phyloP scores from a whole-genome alignment of 2,113 vertebrate species.

The Natator depressus region DNA sequence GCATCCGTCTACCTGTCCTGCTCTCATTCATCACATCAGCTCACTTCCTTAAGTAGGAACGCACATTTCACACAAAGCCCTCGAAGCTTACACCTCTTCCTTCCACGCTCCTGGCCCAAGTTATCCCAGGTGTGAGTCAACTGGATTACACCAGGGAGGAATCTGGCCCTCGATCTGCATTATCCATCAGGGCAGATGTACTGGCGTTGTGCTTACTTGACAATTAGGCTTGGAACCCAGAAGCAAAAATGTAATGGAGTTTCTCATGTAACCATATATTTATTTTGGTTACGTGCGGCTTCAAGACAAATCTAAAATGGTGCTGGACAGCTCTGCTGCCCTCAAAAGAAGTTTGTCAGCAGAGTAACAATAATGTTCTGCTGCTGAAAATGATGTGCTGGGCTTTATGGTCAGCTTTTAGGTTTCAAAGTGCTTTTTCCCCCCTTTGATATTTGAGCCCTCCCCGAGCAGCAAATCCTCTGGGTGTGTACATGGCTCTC shows the following conservation, averaged over 20 bases:
- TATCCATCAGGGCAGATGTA: background rate
- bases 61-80: background rate
- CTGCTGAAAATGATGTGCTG: slow-evolving; percentile 65
- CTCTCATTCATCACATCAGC: background rate
- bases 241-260: background rate
- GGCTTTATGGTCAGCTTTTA: slow-evolving; percentile 59
- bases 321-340: slow-evolving; percentile 54
- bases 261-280: slow-evolving; percentile 69
- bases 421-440: slow-evolving; percentile 33
- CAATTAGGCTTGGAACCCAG: slow-evolving; percentile 44
- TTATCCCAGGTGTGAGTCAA: background rate
- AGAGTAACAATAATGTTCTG: slow-evolving; percentile 58
- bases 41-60: background rate
- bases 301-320: slow-evolving; percentile 46
- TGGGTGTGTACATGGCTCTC: background rate
- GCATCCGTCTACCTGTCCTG: background rate
- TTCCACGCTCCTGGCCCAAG: background rate
- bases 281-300: slow-evolving; percentile 58
- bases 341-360: slow-evolving; percentile 72
- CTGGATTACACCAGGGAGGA: rapidly evolving
- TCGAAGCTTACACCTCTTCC: background rate
- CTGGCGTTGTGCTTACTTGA: slow-evolving; percentile 51
- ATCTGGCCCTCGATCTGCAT: background rate
- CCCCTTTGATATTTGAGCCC: slow-evolving; percentile 67
- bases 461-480: slow-evolving; percentile 34